Base-by-base conservation (phyloP, 2,113 vertebrate genomes). In the Zosterops lateralis region DNA sequence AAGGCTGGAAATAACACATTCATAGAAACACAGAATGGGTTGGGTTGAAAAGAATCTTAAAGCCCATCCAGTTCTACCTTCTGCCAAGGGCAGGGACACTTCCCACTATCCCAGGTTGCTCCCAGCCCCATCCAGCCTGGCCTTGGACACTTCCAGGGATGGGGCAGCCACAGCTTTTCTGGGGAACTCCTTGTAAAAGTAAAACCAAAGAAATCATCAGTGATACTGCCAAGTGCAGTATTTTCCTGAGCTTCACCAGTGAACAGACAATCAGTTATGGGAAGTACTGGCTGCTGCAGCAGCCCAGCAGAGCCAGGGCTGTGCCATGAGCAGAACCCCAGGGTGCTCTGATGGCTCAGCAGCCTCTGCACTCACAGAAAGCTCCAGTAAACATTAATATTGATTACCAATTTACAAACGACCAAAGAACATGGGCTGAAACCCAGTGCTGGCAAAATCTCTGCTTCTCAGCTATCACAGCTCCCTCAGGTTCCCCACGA, bases 401-500 rank as follows among this genome's bases (percentile, higher is more conserved):
- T 45, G 31, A 81, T 80, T 18, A 24, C 4, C 26, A n/a, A 12
- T 54, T 50, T 48, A 54, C 64, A 61, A 17, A 54, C 4, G 1
- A 18, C 20, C 14, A 9, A 17, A 89, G 53, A 45, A 42, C 28
- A 31, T 0, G 28, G 22, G 56, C 62, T 90, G 84, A 57, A 57
- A 50, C 18, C n/a, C 38, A 53, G n/a, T 9, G 60, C 53, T 74
- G 70, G 51, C 53, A 78, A 62, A 78, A 84, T 26, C 66, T 75
- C 44, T 50, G 53, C 40, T 28, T 42, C 48, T 64, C 70, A 67
- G 22, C 47, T 25, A 2, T 28, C 64, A 25, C 5, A 65, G 42
- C 38, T 51, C 38, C 2, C 1, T 29, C 34, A 2, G 1, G 0
- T 3, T 71, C 38, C 66, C 40, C 0, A 0, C 0, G 19, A 56